Percentiles rank a stretch among this genome's conserved stretches.
These are phyloP conservation scores for Sapayoa aenigma DNA, from an alignment of 2,113 vertebrate species.

Conservation along the genomic window DNA sequence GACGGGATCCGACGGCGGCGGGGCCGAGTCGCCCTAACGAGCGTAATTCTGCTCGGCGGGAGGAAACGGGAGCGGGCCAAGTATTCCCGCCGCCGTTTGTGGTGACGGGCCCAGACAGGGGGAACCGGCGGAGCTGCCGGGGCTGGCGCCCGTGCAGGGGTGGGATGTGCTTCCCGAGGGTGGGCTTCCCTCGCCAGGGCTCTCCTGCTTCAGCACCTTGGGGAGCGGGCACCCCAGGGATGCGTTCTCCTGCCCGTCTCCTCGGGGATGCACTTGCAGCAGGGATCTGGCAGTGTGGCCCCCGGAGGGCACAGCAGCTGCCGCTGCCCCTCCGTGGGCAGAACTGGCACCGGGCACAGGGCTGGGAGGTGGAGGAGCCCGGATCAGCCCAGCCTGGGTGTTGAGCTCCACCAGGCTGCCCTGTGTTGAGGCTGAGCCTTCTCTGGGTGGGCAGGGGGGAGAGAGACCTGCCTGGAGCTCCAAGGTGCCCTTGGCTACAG, in stretches of 20 bases:
- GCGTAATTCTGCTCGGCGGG: background rate
- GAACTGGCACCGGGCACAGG: background rate
- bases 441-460: accelerated
- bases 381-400: background rate
- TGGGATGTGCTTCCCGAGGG: background rate
- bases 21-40: background rate
- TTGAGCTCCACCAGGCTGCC: background rate
- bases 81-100: background rate
- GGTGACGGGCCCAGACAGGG: background rate
- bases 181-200: accelerated
- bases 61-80: background rate
- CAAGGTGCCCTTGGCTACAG: background rate
- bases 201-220: background rate
- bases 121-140: background rate
- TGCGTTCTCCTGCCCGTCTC: too few relatives aligned
- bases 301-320: background rate
- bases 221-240: too few relatives aligned
- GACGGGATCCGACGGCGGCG: accelerated
- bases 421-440: background rate
- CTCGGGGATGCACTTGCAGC: background rate
- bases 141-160: background rate
- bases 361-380: background rate
- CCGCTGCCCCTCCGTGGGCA: background rate
- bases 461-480: background rate
- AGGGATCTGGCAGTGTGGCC: background rate